Evolutionary conservation across 2,113 vertebrate species (phyloP), one percentile per base, ranked within the genome.

Genomic region (Jacana jacana): DNA sequence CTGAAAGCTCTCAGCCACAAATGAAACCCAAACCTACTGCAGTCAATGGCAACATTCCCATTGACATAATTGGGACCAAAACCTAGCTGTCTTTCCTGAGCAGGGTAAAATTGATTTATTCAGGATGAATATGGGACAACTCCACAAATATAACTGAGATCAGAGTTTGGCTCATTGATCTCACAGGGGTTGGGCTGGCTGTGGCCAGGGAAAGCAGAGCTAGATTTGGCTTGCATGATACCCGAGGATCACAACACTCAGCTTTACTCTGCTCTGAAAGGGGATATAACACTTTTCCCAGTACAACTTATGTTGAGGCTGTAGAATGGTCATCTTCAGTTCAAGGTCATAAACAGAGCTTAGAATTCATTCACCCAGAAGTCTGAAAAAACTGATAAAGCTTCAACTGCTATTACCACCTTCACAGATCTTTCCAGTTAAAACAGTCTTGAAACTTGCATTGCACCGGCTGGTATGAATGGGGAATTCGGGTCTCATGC

Each of bases 11-110:
- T 87, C 31, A 84, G 31, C 24, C 3, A 3, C 72, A 83, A 76
- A 49, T 35, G 31, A 93, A 94, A 83, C 68, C 46, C 76, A 83
- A 93, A 86, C 13, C 49, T 37, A 12, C 28, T 91, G 86, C 57
- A 87, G 71, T 27, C 87, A 68, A 2, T 86, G 86, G 72, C 95
- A 90, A n/a, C 31, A 22, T 75, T 96, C 88, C 76, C 82, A 24
- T 30, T 55, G 60, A 69, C 57, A 92, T 95, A 77, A 93, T 30
- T 86, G 69, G 82, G 86, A 84, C 71, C 93, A 81, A 83, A 96
- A 75, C 69, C 52, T 88, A 65, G 22, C 75, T 94, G 89, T 84
- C 86, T 92, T 87, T 85, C 35, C 69, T 94, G 61, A 84, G 6
- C 60, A 35, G 72, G 25, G 33, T 71, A 64, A 33, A 80, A 35